Conservation (phyloP, 2,888 invertebrate genomes). For the Rhopalosiphum nymphaeae region DNA sequence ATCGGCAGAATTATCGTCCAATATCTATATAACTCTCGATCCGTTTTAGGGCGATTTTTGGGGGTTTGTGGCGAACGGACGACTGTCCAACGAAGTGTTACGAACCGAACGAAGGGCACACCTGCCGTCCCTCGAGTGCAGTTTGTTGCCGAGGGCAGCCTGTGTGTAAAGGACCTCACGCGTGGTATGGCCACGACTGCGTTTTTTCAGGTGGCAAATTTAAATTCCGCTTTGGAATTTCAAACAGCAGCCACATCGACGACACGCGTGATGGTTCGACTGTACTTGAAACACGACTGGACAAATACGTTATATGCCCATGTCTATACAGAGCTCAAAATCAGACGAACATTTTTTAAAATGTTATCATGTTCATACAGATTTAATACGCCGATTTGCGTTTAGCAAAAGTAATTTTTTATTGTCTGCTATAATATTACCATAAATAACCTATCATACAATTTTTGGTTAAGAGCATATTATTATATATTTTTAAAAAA, state of each 20-base stretch:
- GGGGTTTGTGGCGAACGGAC: background rate
- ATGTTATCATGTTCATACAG: too few relatives aligned
- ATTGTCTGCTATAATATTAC: background rate
- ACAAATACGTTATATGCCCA: background rate
- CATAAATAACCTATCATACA: background rate
- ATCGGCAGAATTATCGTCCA: background rate
- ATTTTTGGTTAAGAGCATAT: background rate
- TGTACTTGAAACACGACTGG: background rate
- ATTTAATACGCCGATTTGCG: background rate
- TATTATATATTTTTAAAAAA: background rate
- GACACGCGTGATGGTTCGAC: background rate
- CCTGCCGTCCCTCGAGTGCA: background rate
- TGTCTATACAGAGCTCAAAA: too few relatives aligned
- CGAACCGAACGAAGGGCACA: background rate
- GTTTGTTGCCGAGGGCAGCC: background rate
- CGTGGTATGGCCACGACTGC: background rate
- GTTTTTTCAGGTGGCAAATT: background rate
- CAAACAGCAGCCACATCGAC: background rate
- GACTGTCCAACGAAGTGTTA: background rate
- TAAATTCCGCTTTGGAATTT: background rate
- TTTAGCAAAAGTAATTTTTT: background rate
- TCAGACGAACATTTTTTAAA: too few relatives aligned
- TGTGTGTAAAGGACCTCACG: background rate
- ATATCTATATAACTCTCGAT: background rate
- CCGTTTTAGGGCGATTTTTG: background rate